Evolutionary conservation across 1,140 invertebrate species (phyloP).

Genomic region (Tetramorium simillimum): DNA sequence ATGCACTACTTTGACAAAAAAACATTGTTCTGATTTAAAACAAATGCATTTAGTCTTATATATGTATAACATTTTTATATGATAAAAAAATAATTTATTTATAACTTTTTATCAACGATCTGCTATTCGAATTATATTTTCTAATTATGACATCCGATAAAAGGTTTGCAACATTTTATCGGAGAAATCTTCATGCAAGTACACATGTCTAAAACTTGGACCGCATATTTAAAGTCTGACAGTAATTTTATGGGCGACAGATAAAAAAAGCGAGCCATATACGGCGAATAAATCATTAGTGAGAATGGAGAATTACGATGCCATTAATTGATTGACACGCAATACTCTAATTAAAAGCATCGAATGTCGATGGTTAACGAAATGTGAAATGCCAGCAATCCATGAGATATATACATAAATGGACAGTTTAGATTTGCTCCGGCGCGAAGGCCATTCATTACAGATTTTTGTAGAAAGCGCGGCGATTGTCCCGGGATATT

Average conservation of each 20-base stretch:
- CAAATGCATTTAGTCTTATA: not conserved
- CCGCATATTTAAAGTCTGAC: not conserved
- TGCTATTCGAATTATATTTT: not conserved
- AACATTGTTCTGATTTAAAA: not conserved
- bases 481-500: not conserved
- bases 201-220: not conserved
- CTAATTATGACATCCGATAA: not conserved
- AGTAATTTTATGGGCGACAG: not conserved
- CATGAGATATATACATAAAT: conserved; percentile 28
- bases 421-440: conserved; percentile 9
- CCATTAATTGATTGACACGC: conserved; percentile 52
- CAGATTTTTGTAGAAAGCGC: conserved; percentile 4
- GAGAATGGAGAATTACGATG: conserved; percentile 41
- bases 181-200: not conserved
- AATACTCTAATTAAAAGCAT: conserved; percentile 42
- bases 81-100: not conserved
- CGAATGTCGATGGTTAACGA: conserved; percentile 8
- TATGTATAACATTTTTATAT: not conserved
- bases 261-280: not conserved
- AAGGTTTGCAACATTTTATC: not conserved
- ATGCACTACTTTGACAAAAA: not conserved
- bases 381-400: not conserved
- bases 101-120: not conserved
- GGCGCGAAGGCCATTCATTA: not conserved
- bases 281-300: conserved; percentile 3